A percentile compares a stretch with the other conserved stretches of the same genome.
phyloP scores from a whole-genome alignment of 2,888 invertebrate genomes.

The Scaptomyza polygonia region DNA sequence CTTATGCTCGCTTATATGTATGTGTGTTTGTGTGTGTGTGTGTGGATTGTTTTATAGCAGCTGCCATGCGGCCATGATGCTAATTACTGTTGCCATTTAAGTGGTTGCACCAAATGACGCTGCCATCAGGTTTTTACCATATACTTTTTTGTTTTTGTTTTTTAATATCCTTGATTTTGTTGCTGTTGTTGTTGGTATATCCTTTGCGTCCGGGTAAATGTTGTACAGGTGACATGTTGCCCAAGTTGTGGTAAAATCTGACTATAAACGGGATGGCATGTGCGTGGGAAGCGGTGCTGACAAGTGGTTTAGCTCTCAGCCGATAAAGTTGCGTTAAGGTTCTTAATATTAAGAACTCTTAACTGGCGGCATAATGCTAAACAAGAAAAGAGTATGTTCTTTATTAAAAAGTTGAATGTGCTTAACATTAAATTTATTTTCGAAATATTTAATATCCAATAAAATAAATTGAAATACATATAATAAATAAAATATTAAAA shows the following conservation, averaged over 20 bases:
- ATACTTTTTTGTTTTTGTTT: too few relatives aligned
- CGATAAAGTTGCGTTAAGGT: not conserved
- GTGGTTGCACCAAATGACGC: conserved; percentile 76
- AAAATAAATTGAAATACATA: too few relatives aligned
- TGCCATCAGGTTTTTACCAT: conserved; percentile 39
- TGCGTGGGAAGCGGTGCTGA: not conserved
- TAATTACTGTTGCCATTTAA: conserved; percentile 78
- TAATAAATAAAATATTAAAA: too few relatives aligned
- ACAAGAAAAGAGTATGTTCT: too few relatives aligned
- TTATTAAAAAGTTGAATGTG: too few relatives aligned
- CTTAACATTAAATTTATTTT: too few relatives aligned
- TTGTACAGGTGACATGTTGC: conserved; percentile 58
- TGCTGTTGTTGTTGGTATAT: conserved; percentile 2
- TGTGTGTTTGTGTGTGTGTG: conserved; percentile 20
- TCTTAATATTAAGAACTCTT: not conserved
- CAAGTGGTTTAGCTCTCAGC: not conserved
- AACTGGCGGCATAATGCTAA: not conserved
- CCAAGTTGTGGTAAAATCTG: conserved; percentile 43
- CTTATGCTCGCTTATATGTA: conserved; percentile 21
- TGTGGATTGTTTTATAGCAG: conserved; percentile 73
- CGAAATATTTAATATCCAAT: too few relatives aligned
- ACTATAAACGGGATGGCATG: not conserved
- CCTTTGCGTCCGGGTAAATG: conserved; percentile 8
- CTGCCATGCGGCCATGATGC: conserved; percentile 78
- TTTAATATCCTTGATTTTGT: conserved; percentile 9